Base-by-base conservation (phyloP, 2,888 invertebrate species). In the Drosophila imparisetae region DNA sequence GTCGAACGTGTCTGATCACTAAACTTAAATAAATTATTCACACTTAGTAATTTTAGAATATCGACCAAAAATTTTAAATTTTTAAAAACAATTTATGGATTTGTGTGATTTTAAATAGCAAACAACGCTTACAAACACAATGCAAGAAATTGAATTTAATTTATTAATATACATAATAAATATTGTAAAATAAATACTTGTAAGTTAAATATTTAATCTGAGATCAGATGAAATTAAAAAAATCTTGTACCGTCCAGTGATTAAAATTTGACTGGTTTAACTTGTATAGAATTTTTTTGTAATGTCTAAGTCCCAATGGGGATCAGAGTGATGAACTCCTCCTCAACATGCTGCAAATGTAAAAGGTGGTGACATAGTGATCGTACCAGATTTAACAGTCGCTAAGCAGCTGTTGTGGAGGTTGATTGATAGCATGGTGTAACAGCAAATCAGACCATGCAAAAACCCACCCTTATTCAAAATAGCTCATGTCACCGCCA, bases 11-110 rank as follows among this genome's bases (percentile, higher is more conserved):
- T 68, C 74, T 68, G 60, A 75, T 75, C 45, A 68, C 48, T 30
- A 57, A 66, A 58, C 61, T 48, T 34, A 52, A 75, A 57, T 75
- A 68, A 75, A 64, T 74, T 74, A 68, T 75, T 74, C 38, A 34
- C 45, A 75, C 34, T 40, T 75, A 48, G 42, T 75, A 61, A 52
- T 60, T 64, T 74, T 75, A 74, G 74, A 73, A 64, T 68, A 68
- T 60, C 15, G 54, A 78, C 76, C 76, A 77, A 77, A 77, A 78
- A 77, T 78, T 78, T 59, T 21, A 73, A 78, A 73, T 76, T 74
- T 73, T 68, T 73, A 62, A 42, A 58, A 58, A 30, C 66, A 73
- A 73, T 62, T 45, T 59, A 66, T 66, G 32, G 62, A 62, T 73
- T 66, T 66, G 58, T 73, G 74, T 74, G 73, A 74, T 73, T 74